Evolutionary conservation across 2,888 invertebrate species (phyloP).

Genomic region (Xestoiulus laeticollis): DNA sequence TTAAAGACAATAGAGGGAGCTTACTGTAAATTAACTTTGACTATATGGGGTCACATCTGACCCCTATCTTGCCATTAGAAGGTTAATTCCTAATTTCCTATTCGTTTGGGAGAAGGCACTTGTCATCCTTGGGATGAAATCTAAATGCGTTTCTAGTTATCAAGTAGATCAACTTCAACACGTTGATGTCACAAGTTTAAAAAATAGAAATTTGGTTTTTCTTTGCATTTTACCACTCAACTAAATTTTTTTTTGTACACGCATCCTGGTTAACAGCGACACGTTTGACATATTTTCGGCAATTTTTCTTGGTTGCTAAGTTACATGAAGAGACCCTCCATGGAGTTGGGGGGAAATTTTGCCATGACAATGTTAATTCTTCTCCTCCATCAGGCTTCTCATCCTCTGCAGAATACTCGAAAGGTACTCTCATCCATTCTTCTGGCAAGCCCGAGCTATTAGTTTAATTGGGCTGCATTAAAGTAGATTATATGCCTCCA

Average conservation of each 20-base stretch:
- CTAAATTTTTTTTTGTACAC: not conserved
- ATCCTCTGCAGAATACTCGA: not conserved
- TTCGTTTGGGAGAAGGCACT: too few species aligned
- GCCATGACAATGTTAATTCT: constrained; percentile 29
- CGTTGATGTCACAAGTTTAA: too few species aligned
- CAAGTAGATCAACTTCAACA: too few species aligned
- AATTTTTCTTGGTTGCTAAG: constrained; percentile 38
- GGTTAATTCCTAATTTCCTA: too few species aligned
- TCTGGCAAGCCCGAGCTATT: constrained; percentile 51
- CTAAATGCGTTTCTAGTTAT: too few species aligned
- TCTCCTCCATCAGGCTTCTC: not conserved
- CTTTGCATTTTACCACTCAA: not conserved
- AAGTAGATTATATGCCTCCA: constrained; percentile 50
- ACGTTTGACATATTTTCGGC: not conserved
- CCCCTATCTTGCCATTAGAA: too few species aligned
- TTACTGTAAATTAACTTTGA: too few species aligned
- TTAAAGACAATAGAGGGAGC: too few species aligned
- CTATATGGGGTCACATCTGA: too few species aligned
- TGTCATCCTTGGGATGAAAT: too few species aligned
- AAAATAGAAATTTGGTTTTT: not conserved
- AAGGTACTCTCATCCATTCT: constrained; percentile 42
- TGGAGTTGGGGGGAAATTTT: not conserved
- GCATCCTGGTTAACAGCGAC: not conserved
- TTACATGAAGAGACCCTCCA: not conserved
- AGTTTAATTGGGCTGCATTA: constrained; percentile 54